Conservation (phyloP, 2,113 vertebrate species). For the Lepidothrix coronata region DNA sequence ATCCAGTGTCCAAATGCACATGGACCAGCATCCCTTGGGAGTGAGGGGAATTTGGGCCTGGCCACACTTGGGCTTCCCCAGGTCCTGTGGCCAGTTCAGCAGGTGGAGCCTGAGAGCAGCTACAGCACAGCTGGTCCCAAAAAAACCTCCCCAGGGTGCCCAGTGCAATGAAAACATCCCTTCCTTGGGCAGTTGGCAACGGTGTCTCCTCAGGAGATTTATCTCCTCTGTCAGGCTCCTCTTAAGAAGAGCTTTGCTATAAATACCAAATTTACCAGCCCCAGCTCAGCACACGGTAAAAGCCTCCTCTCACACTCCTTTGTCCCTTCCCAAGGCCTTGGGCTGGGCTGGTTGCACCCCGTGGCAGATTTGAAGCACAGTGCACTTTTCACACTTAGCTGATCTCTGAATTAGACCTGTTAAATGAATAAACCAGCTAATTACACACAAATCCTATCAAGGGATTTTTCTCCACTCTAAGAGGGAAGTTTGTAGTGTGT, state of each 20-base stretch:
- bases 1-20: not conserved
- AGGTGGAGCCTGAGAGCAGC: not conserved
- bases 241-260: constrained; percentile 8
- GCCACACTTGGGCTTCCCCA: accelerated
- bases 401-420: constrained; percentile 54
- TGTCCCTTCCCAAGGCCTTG: not conserved
- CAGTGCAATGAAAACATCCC: not conserved
- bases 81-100: not conserved
- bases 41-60: not conserved
- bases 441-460: constrained; percentile 57
- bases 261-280: not conserved
- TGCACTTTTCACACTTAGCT: constrained; percentile 48
- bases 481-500: not conserved
- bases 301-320: not conserved
- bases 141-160: not conserved
- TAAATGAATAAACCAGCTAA: constrained; percentile 62
- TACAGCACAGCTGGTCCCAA: not conserved
- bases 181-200: not conserved
- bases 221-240: not conserved
- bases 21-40: not conserved
- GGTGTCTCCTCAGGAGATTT: not conserved
- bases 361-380: not conserved
- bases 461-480: constrained; percentile 20
- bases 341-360: not conserved
- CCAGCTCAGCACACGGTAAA: not conserved